These are phyloP conservation scores for Epiperipatus broadwayi DNA, from an alignment of 2,888 invertebrate genomes.

Conservation along the genomic window DNA sequence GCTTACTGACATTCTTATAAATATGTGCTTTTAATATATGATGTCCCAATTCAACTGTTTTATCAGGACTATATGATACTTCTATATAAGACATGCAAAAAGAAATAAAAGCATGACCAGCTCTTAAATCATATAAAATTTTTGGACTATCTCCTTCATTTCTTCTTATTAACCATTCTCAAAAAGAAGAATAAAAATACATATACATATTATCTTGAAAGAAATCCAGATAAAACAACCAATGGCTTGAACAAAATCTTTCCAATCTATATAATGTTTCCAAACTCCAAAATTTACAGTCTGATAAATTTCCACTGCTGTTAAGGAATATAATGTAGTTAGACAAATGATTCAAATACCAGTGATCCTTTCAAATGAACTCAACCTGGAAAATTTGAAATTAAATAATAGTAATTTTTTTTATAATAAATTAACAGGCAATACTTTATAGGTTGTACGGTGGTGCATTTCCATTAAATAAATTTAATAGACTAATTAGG, in stretches of 20 bases:
- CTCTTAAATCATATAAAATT: constrained; percentile 68
- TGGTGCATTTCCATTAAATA: no score
- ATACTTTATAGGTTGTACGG: no score
- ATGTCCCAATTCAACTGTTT: constrained; percentile 78
- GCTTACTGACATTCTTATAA: constrained; percentile 50
- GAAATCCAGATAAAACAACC: constrained; percentile 63
- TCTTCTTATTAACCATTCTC: constrained; percentile 86
- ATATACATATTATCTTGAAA: constrained; percentile 79
- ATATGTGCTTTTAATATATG: constrained; percentile 91
- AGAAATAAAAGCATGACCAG: constrained; percentile 79
- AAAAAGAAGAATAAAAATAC: constrained; percentile 93
- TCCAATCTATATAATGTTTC: constrained; percentile 62
- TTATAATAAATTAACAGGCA: constrained; percentile 68
- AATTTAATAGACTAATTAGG: no score
- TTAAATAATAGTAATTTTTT: constrained; percentile 80
- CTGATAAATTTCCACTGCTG: constrained; percentile 72
- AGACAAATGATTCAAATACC: constrained; percentile 74
- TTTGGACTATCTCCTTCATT: constrained; percentile 76
- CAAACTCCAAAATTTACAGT: constrained; percentile 69
- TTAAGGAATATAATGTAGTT: constrained; percentile 73
- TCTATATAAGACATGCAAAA: constrained; percentile 70
- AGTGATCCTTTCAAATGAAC: constrained; percentile 71
- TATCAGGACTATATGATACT: constrained; percentile 63
- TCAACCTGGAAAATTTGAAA: constrained; percentile 63
- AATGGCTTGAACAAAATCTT: constrained; percentile 69